A percentile compares a stretch with the other conserved stretches of the same genome.
Evolutionary conservation across 2,113 vertebrate genomes (phyloP).

Genomic region (Hoplias malabaricus): DNA sequence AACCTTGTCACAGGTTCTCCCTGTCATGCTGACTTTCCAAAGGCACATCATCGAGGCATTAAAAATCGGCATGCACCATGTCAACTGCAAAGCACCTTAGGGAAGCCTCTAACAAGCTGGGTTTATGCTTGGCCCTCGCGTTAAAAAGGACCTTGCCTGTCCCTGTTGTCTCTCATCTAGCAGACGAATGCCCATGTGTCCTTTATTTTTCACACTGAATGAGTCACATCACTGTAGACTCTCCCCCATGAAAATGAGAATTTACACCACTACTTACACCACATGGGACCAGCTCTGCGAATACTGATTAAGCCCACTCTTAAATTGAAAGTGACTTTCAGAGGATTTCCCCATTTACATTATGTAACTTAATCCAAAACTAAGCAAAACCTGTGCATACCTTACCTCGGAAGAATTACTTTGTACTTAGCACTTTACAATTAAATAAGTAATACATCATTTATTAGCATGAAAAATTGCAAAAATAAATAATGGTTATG

Average conservation of each 20-base stretch:
- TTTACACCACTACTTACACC: not conserved
- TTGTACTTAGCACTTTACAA: not conserved
- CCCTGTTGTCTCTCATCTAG: not conserved
- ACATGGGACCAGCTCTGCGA: not conserved
- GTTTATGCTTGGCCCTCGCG: constrained; percentile 18
- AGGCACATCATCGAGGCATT: constrained; percentile 53
- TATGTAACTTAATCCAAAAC: not conserved
- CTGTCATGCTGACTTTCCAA: constrained; percentile 49
- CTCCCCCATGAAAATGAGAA: not conserved
- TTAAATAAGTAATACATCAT: too few relatives aligned
- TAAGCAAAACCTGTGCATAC: not conserved
- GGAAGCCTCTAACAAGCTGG: constrained; percentile 56
- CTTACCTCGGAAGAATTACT: not conserved
- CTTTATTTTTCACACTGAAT: not conserved
- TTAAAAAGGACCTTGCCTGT: constrained; percentile 20
- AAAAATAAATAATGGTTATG: too few relatives aligned
- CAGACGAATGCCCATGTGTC: not conserved
- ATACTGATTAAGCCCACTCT: not conserved
- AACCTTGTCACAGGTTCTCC: constrained; percentile 59
- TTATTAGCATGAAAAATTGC: too few relatives aligned
- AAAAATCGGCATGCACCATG: constrained; percentile 59
- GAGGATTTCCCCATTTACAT: not conserved
- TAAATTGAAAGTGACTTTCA: not conserved
- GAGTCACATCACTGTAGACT: not conserved
- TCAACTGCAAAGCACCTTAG: constrained; percentile 49